Base-by-base conservation (phyloP, 2,888 invertebrate genomes). In the Furcula furcula region DNA sequence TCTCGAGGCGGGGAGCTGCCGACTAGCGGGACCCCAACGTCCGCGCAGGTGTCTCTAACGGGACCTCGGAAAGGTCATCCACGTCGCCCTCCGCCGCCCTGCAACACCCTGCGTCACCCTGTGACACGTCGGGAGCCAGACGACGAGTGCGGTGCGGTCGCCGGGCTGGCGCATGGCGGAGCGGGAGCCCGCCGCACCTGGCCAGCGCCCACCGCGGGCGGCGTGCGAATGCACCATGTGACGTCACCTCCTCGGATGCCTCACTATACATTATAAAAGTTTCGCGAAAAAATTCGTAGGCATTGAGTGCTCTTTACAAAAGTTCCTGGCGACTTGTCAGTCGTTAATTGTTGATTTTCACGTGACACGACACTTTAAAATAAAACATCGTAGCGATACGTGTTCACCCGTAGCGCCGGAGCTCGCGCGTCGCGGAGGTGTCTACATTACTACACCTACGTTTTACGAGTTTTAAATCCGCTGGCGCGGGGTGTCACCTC, bases 31-130 rank as follows among this genome's bases (percentile, higher is more conserved):
- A 77, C 61, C 65, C 52, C 63, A 76, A 73, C 78, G 80, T 62
- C 52, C 60, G 47, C 34, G 71, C 72, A 74, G 76, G 74, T 75
- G 77, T 60, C 63, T 38, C 40, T 71, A 79, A 75, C 83, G 82
- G 81, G 75, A 74, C 69, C 55, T 40, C 29, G 48, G 53, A 82
- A 82, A 83, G 83, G 84, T 83, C 84, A 73, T 55, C 50, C 53
- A 40, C 44, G 38, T 16, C 42, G 34, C 48, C 40, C 42, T 14
- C 34, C 21, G 13, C 31, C 14, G 34, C 14, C 13, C 19, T 13
- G 25, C 30, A 13, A 28, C 29, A 12, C 40, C 30, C 31, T 29
- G 15, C 35, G 6, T 21, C 33, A 6, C 7, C 3, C 12, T n/a
- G n/a, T n/a, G n/a, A n/a, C n/a, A n/a, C n/a, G n/a, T n/a, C n/a